Evolutionary conservation across 2,888 invertebrate species (phyloP), one percentile per base, ranked within the genome.

Genomic region (Scaptomyza caliginosa): DNA sequence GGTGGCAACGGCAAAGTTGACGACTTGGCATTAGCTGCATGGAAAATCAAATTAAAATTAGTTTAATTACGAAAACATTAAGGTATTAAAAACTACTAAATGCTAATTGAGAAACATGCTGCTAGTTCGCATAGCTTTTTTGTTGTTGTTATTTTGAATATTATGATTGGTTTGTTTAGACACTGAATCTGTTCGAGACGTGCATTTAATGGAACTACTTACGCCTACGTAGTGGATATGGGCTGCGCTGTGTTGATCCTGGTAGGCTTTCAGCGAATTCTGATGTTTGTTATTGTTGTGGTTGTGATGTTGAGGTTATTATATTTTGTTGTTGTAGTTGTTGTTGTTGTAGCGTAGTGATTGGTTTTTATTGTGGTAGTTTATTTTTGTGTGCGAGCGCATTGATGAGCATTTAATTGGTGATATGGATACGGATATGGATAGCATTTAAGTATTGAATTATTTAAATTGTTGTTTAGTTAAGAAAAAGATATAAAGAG

Each of bases 261-360:
- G 96, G 96, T 92, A 96, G 93, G 92, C 95, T 96, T 92, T 97
- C 96, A 86, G 96, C 96, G 92, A 96, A 96, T 93, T 96, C 96
- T 96, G 92, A 80, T 88, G 77, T 69, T 79, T 56, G 70, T 81
- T 60, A 58, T 67, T 69, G 46, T 62, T 57, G 51, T 68, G 45
- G 24, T 66, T 51, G 49, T 64, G 48, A 38, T 50, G 30, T 59
- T 65, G 52, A 49, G 32, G 26, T 40, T 58, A 40, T 42, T 34
- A 2, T 58, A 50, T 51, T 71, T 60, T 48, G 36, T 60, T 59
- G 45, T 68, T 71, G 45, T 54, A 21, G 19, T 71, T 23, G 36
- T 54, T 52, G 57, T 56, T 72, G 56, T 48, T 66, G 60, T 39
- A 45, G 13, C 38, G 52, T 66, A 42, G 40, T n/a, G n/a, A n/a